Evolutionary conservation across 2,888 invertebrate species (phyloP).

Genomic region (Siphonodentalium dalli): DNA sequence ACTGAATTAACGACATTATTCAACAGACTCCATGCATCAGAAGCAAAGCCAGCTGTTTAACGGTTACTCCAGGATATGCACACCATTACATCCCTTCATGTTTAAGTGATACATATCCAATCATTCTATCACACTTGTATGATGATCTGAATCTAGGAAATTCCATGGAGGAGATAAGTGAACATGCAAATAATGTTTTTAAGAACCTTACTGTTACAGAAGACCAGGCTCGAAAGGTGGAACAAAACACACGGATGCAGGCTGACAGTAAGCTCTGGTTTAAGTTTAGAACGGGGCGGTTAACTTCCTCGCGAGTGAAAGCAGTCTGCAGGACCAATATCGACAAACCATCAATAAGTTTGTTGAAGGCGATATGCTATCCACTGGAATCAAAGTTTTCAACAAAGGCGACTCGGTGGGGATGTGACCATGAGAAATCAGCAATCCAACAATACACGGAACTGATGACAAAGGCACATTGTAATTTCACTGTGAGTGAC

Average conservation of each 20-base stretch:
- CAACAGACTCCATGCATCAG: too few species aligned
- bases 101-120: too few species aligned
- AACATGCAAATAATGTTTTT: slow-evolving; percentile 1
- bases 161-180: too few species aligned
- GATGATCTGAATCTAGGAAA: too few species aligned
- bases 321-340: slow-evolving; percentile 11
- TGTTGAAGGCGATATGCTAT: slow-evolving; percentile 24
- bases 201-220: not conserved
- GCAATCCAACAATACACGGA: slow-evolving; percentile 8
- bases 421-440: slow-evolving; percentile 16
- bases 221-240: not conserved
- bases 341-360: slow-evolving; percentile 5
- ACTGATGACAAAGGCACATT: slow-evolving; percentile 6
- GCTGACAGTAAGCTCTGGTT: slow-evolving; percentile 12
- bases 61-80: too few species aligned
- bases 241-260: slow-evolving; percentile 4
- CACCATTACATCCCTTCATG: too few species aligned
- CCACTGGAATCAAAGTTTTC: slow-evolving; percentile 12
- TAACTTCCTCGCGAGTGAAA: slow-evolving; percentile 20
- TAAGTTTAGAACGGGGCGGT: slow-evolving; percentile 15
- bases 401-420: slow-evolving; percentile 25
- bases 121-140: too few species aligned
- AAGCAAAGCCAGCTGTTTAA: too few species aligned
- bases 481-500: slow-evolving; percentile 8
- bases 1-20: too few species aligned